These are phyloP conservation scores for Cichlasoma orientale DNA, from an alignment of 2,797 vertebrate genomes.

Conservation along the genomic window DNA sequence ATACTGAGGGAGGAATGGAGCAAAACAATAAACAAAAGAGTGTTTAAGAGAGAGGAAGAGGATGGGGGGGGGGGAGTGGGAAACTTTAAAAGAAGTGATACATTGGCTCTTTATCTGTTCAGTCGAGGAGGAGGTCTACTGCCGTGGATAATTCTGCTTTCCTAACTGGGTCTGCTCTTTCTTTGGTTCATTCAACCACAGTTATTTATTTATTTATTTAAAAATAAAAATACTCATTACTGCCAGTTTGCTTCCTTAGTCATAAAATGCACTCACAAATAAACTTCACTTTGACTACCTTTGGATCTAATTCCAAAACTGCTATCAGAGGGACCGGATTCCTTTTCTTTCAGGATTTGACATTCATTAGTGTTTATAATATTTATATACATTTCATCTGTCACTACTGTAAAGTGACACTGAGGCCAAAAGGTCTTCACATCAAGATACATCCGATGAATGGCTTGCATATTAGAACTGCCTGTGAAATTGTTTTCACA, in stretches of 20 bases:
- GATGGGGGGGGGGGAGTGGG: not conserved
- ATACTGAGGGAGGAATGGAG: constrained; percentile 15
- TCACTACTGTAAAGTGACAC: not conserved
- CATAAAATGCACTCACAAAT: not conserved
- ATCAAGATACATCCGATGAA: too few species aligned
- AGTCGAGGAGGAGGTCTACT: constrained; percentile 27
- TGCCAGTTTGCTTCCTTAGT: not conserved
- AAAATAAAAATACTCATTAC: not conserved
- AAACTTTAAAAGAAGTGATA: constrained; percentile 43
- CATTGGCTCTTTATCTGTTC: constrained; percentile 39
- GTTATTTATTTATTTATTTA: not conserved
- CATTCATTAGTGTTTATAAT: not conserved
- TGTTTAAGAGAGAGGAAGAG: constrained; percentile 28
- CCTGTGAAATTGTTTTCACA: not conserved
- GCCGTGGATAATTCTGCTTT: constrained; percentile 24
- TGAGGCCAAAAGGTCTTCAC: too few species aligned
- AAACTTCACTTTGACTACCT: not conserved
- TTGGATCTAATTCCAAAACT: not conserved
- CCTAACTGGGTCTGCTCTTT: not conserved
- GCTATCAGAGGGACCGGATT: not conserved
- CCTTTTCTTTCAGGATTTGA: not conserved
- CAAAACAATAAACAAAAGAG: constrained; percentile 41
- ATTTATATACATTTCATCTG: not conserved
- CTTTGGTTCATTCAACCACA: not conserved
- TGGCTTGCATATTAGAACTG: not conserved